Conservation (phyloP, 2,888 invertebrate genomes). For the Pyrrhosoma nymphula region DNA sequence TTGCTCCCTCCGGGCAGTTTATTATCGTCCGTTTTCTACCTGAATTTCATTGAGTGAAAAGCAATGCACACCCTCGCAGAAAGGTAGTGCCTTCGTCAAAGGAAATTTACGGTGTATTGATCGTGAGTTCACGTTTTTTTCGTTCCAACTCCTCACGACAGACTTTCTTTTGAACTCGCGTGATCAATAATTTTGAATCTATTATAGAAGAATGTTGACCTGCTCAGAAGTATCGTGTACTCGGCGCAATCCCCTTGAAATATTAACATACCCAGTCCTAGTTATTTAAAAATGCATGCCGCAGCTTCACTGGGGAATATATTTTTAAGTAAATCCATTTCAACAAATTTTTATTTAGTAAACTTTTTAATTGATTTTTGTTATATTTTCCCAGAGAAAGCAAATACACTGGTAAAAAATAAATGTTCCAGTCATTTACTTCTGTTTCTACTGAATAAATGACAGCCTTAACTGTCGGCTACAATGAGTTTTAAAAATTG, state of each 20-base stretch:
- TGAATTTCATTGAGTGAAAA: not conserved
- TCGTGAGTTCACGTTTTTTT: not conserved
- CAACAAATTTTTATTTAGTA: too few relatives aligned
- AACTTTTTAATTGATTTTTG: not conserved
- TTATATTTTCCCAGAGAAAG: not conserved
- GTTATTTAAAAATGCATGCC: not conserved
- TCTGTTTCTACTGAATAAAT: not conserved
- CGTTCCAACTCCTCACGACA: not conserved
- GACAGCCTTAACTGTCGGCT: not conserved
- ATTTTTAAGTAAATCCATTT: too few relatives aligned
- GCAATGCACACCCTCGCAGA: not conserved
- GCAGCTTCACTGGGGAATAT: not conserved
- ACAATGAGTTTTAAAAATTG: too few relatives aligned
- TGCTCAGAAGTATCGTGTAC: not conserved
- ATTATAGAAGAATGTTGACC: not conserved
- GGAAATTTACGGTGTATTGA: not conserved
- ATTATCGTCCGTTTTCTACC: not conserved
- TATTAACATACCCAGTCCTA: not conserved
- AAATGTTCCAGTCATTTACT: not conserved
- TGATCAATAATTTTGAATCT: not conserved
- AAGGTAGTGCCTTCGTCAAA: not conserved
- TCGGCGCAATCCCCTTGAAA: not conserved
- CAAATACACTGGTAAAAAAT: not conserved
- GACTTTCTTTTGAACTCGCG: not conserved
- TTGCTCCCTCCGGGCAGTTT: not conserved